A percentile compares a stretch with the other conserved stretches of the same genome.
Conservation (phyloP, 2,888 invertebrate genomes). For the Drosophila nr. perissopoda region DNA sequence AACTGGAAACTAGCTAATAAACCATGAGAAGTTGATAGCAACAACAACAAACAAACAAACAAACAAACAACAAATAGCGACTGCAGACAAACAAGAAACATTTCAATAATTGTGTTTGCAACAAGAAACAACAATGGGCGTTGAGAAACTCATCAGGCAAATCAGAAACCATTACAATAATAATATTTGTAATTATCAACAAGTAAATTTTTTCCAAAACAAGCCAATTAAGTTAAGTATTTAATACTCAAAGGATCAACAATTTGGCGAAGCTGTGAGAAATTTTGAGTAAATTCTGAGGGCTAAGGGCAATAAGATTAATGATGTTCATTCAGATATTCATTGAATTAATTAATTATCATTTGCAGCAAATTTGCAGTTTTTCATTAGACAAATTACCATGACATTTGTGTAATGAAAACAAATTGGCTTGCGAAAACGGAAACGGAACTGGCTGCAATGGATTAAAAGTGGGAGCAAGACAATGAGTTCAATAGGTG, state of each 20-base stretch:
- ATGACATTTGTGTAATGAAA: slow-evolving; percentile 42
- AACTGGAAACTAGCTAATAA: slow-evolving; percentile 33
- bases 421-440: slow-evolving; percentile 26
- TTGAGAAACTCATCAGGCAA: slow-evolving; percentile 23
- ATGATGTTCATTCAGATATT: slow-evolving; percentile 26
- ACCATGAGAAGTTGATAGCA: slow-evolving; percentile 17
- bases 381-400: slow-evolving; percentile 42
- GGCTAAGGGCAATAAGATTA: slow-evolving; percentile 20
- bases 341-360: slow-evolving; percentile 50
- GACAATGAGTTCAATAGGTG: slow-evolving; percentile 10
- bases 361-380: slow-evolving; percentile 49
- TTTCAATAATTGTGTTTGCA: slow-evolving; percentile 43
- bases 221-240: slow-evolving; percentile 17
- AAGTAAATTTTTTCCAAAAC: slow-evolving; percentile 10
- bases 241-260: slow-evolving; percentile 32
- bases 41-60: slow-evolving; percentile 4
- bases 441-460: background rate
- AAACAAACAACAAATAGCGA: slow-evolving; percentile 20
- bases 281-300: background rate
- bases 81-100: slow-evolving; percentile 29
- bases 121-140: slow-evolving; percentile 9
- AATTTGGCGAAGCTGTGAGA: slow-evolving; percentile 12
- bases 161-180: slow-evolving; percentile 46
- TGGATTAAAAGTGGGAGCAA: background rate
- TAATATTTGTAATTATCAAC: slow-evolving; percentile 39